Evolutionary conservation across 2,888 invertebrate genomes (phyloP), one percentile per base, ranked within the genome.

Genomic region (Linyphia triangularis): DNA sequence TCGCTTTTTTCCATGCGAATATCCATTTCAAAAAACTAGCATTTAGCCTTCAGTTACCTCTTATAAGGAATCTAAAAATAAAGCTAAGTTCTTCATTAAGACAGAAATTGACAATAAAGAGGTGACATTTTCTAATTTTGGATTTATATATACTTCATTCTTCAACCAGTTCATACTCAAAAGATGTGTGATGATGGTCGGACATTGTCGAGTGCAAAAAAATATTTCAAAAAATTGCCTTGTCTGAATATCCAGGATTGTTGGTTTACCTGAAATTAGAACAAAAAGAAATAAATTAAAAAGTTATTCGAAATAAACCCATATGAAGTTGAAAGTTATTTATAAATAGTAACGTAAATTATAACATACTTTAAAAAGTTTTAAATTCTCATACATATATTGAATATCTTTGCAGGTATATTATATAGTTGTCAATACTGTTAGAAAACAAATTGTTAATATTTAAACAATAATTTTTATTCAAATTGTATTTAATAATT

Each of bases 151-250:
- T 16, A 43, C 16, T 16, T 16, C 9, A 16, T 43, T 43, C 43
- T 13, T 9, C 9, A 43, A 43, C 3, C 43, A 43, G 43, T 43
- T 10, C 43, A 43, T 10, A 13, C 43, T 9, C 3, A 43, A 43
- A 43, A 13, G 43, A 43, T 43, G 43, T n/a, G n/a, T 77, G 75
- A 77, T 77, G 75, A 77, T 77, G 75, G 61, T 57, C 28, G 59
- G 57, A 59, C 73, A 61, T 22, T 22, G 33, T 61, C 37, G 40
- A 22, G 37, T 59, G 61, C 61, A 77, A 77, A 77, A 70, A 77
- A 61, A 77, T 77, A 77, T 63, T 40, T 40, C 63, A 37, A 61
- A 61, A 19, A 10, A 43, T 57, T 33, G 26, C 26, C 19, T 57
- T 77, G 33, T 63, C 40, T 37, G 16, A 77, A 73, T 77, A 1